Base-by-base conservation (phyloP, 2,797 vertebrate genomes). In the Crypturellus tataupa region DNA sequence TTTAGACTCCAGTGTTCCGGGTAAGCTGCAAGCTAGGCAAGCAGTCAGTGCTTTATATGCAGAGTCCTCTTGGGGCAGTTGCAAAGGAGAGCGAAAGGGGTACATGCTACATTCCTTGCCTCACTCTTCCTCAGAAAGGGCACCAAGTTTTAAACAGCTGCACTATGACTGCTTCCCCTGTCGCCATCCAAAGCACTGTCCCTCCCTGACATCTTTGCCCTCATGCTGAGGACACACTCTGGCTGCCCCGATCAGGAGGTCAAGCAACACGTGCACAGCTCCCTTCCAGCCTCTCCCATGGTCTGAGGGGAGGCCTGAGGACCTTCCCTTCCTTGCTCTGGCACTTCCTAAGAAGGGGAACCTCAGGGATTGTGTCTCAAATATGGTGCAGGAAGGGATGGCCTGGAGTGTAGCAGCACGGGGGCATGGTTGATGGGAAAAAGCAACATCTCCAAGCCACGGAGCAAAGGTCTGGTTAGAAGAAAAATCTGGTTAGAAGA, bases 401-500 rank as follows among this genome's bases (percentile, higher is more conserved):
- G 5, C 47, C 29, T 2, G 1, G 18, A 25, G 7, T 56, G 21
- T 27, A 35, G 35, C 19, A 51, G 24, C 24, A 51, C 0, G 0
- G 35, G 10, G 29, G 25, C 8, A 12, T 3, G 1, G 21, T 18
- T 73, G 55, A 8, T 18, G 19, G 7, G 15, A 83, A 40, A 17
- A 9, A 75, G 13, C 2, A 72, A 15, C 7, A 23, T 15, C 16
- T 55, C 47, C 69, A 49, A 72, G 21, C 16, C 31, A 33, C 7
- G 3, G 75, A 64, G 7, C 3, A 84, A 84, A 0, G 0, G 35
- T 8, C 44, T n/a, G n/a, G n/a, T n/a, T n/a, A n/a, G n/a, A n/a
- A n/a, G n/a, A n/a, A 35, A 68, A 33, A 14, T 12, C 49, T 39
- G 59, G 2, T 18, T 86, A 18, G 64, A 12, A 13, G 64, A 42